These are phyloP conservation scores for Carcinoscorpius rotundicauda DNA, from an alignment of 1,140 invertebrate species.

Conservation along the genomic window DNA sequence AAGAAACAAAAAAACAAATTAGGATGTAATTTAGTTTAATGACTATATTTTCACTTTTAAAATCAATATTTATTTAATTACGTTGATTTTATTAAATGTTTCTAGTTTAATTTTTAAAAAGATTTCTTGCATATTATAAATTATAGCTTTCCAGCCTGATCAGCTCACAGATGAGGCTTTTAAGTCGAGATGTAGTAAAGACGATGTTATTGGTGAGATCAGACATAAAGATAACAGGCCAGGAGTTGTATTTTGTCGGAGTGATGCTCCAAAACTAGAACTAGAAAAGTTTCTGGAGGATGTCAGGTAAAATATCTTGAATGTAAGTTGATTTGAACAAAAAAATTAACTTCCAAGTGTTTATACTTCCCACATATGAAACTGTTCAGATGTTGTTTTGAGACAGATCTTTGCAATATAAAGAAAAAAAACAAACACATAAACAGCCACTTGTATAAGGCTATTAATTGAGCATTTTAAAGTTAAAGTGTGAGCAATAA, in stretches of 20 bases:
- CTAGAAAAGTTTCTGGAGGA: constrained; percentile 98
- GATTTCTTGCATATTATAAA: too few species aligned
- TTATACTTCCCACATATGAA: too few species aligned
- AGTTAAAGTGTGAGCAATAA: too few species aligned
- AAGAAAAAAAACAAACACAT: too few species aligned
- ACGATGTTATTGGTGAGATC: constrained; percentile 63
- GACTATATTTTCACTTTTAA: not conserved
- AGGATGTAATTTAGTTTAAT: not conserved
- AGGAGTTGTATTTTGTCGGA: constrained; percentile 46
- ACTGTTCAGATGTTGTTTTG: too few species aligned
- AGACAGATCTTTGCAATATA: too few species aligned
- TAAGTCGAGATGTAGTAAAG: constrained; percentile 53
- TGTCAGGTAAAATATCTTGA: constrained; percentile 56
- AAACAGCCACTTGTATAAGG: too few species aligned
- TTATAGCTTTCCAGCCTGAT: constrained; percentile 49
- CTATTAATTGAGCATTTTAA: too few species aligned
- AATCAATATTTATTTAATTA: not conserved
- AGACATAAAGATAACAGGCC: constrained; percentile 41
- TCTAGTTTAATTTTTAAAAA: too few species aligned
- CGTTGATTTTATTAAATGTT: too few species aligned
- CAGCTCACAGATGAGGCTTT: constrained; percentile 69
- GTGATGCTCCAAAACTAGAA: constrained; percentile 64
- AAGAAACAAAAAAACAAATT: not conserved
- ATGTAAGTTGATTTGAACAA: too few species aligned
- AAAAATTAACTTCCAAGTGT: too few species aligned